Base-by-base conservation (phyloP, 2,888 invertebrate genomes). In the Blomia tropicalis region DNA sequence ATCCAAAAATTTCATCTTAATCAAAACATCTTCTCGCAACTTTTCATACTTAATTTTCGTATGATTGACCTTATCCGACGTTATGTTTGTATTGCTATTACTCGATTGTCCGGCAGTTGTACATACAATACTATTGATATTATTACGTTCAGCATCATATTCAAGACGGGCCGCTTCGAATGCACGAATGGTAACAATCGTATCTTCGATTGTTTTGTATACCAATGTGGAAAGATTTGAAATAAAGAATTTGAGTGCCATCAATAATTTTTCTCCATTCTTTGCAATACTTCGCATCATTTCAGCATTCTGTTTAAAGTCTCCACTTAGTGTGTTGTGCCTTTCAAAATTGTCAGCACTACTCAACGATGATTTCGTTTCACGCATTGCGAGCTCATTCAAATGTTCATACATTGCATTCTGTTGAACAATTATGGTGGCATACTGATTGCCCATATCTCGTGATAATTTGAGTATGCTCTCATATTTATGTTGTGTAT, bases 201-300 rank as follows among this genome's bases (percentile, higher is more conserved):
- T 95, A 75, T 98, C 96, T 74, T 95, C 93, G 74, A 98, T 96
- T 47, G 95, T 96, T 78, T 93, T 93, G 77, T 92, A 86, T 76
- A 92, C 89, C 70, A 98, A 79, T 22, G 96, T 98, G 76, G 88
- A 86, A 60, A 98, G 85, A 30, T 92, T 87, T 58, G 88, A 91
- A 71, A 88, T 88, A 78, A 98, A 98, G 79, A 92, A 93, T 75
- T 91, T 90, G 70, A 96, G 80, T 67, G 95, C 93, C 66, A 86
- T 87, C 30, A 69, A 47, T 68, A 96, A 77, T 62, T 87, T 83
- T 75, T 95, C 93, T 5, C 93, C 93, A 75, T 95, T 93, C 75
- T 89, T 87, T 29, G 84, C 84, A 65, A 96, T 78, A 70, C 87
- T 87, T 70, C 89, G 82, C 78, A 96, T 93, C 62, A 92, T 92